Evolutionary conservation across 1,140 invertebrate genomes (phyloP).

Genomic region (Radopholus similis): DNA sequence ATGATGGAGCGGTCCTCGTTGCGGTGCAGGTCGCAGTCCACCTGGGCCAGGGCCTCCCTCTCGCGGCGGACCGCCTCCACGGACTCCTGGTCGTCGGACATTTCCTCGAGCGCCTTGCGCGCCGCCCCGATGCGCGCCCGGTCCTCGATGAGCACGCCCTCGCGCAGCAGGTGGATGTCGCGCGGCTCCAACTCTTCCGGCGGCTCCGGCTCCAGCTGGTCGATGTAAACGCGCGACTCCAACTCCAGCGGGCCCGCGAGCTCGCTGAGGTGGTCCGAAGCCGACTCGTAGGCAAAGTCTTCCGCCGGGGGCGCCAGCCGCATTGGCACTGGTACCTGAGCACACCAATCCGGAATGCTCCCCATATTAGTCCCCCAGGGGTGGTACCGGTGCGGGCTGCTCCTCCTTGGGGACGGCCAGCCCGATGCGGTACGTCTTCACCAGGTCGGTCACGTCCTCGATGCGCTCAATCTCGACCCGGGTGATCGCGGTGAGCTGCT

Average conservation of each 20-base stretch:
- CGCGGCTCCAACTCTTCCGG: slow-evolving; percentile 20
- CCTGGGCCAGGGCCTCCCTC: slow-evolving; percentile 5
- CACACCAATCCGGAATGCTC: background rate
- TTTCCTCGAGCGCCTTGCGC: slow-evolving; percentile 4
- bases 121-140: slow-evolving; percentile 11
- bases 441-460: slow-evolving; percentile 48
- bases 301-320: slow-evolving; percentile 17
- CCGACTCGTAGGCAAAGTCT: slow-evolving; percentile 39
- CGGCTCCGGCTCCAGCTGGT: slow-evolving; percentile 36
- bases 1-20: slow-evolving; percentile 28
- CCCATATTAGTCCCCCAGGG: background rate
- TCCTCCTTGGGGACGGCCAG: slow-evolving; percentile 31
- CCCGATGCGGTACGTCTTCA: slow-evolving; percentile 47
- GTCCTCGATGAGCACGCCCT: slow-evolving; percentile 34
- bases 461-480: slow-evolving; percentile 44
- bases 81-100: slow-evolving; percentile 37
- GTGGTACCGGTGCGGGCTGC: slow-evolving; percentile 19
- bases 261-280: slow-evolving; percentile 35
- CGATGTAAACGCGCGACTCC: slow-evolving; percentile 31
- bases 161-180: slow-evolving; percentile 35
- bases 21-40: slow-evolving; percentile 30
- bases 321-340: background rate
- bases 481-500: slow-evolving; percentile 40
- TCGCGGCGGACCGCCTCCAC: slow-evolving; percentile 30
- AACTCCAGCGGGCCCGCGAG: slow-evolving; percentile 10